Evolutionary conservation across 2,797 vertebrate species (phyloP), one percentile per base, ranked within the genome.

Genomic region (Falco columbarius): DNA sequence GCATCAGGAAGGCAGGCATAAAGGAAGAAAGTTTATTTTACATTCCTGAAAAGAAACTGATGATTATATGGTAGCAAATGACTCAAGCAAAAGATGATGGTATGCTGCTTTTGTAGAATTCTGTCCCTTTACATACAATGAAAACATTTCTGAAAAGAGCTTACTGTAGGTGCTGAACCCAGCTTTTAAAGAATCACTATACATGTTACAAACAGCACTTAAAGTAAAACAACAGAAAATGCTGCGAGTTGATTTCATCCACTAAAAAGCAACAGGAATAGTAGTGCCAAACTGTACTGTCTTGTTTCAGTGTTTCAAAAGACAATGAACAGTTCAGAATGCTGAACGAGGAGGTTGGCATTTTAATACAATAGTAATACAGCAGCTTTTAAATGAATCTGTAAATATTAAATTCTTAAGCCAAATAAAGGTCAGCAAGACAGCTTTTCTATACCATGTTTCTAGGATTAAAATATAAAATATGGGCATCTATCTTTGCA

Each of bases 81-180:
- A 58, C 17, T 38, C 12, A 24, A 68, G 40, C 36, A 16, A 59
- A 71, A 55, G 38, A 42, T 0, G 3, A 8, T 0, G 0, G 32
- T 17, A 42, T 73, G 58, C 30, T 52, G 10, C 29, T 54, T 49
- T 77, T 1, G 1, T 38, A 61, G 29, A 32, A 44, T n/a, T 58
- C 42, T n/a, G 27, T 9, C 24, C 29, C 65, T 58, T 71, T n/a
- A 13, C 4, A 7, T 12, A 7, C 4, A 34, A 32, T 22, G 20
- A 42, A 34, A 52, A 14, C 54, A 44, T 9, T 15, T 27, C 36
- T 36, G 29, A 19, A 18, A n/a, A 52, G n/a, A 59, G 38, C 10
- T 23, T 27, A 27, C 5, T 15, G 24, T 40, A 58, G 32, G 20
- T 36, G 51, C 23, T 7, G 20, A 73, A 38, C 14, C 14, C 30